phyloP scores from a whole-genome alignment of 2,888 invertebrate genomes.

The Watsonalla cultraria region DNA sequence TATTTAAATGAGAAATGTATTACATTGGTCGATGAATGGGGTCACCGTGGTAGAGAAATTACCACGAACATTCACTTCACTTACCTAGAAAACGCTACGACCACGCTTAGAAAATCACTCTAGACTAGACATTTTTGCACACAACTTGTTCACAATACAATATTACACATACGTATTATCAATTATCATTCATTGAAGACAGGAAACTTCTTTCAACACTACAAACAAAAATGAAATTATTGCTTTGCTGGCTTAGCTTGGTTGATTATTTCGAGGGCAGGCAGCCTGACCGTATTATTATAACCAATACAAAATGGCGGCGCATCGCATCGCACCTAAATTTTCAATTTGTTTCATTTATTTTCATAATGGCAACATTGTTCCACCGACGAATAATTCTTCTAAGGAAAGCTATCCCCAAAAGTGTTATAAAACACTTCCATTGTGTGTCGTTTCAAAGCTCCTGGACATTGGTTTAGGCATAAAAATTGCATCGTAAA shows the following conservation, averaged over 20 bases:
- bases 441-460: too few species aligned
- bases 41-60: background rate
- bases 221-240: background rate
- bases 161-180: conserved; percentile 24
- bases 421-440: too few species aligned
- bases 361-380: too few species aligned
- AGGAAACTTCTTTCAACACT: background rate
- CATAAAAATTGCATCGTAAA: too few species aligned
- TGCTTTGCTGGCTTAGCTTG: too few species aligned
- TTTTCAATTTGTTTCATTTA: too few species aligned
- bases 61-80: conserved; percentile 19
- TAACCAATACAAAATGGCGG: background rate
- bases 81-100: conserved; percentile 41
- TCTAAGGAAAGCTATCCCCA: too few species aligned
- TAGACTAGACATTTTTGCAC: conserved; percentile 28
- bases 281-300: background rate
- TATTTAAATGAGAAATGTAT: too few species aligned
- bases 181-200: conserved; percentile 22
- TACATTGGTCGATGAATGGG: too few species aligned
- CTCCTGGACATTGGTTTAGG: too few species aligned
- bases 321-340: too few species aligned
- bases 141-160: conserved; percentile 33
- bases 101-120: conserved; percentile 25
- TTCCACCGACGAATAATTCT: too few species aligned
- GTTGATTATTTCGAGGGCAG: background rate